A percentile compares a stretch with the other conserved stretches of the same genome.
Evolutionary conservation across 2,888 invertebrate genomes (phyloP).

Genomic region (Phasia obesa): DNA sequence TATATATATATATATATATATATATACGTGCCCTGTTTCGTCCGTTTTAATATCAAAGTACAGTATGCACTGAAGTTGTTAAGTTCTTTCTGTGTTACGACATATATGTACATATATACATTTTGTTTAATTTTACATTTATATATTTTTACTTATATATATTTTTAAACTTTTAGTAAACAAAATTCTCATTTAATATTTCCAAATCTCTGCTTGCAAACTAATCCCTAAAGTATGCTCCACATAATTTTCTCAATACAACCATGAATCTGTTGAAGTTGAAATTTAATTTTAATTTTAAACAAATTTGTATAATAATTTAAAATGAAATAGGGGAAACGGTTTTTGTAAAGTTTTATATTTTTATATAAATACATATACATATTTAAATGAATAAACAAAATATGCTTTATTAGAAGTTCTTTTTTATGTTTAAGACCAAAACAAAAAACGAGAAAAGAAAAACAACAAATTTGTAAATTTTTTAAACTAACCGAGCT

Average conservation of each 20-base stretch:
- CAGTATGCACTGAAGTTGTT: too few relatives aligned
- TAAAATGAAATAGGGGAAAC: conserved; percentile 74
- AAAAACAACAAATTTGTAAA: conserved; percentile 73
- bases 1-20: too few relatives aligned
- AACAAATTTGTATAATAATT: conserved; percentile 9
- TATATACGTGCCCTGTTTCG: too few relatives aligned
- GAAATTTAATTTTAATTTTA: conserved; percentile 35
- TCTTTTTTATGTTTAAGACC: conserved; percentile 67
- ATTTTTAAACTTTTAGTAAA: neutral
- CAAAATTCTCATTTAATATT: too few relatives aligned
- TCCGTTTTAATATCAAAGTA: too few relatives aligned
- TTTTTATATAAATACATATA: conserved; percentile 36
- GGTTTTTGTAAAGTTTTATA: conserved; percentile 76
- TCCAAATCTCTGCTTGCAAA: too few relatives aligned
- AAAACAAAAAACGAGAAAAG: conserved; percentile 52
- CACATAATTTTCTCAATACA: neutral
- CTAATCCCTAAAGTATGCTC: neutral
- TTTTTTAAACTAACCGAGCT: conserved; percentile 76
- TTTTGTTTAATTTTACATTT: too few relatives aligned
- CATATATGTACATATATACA: too few relatives aligned
- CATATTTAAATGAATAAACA: conserved; percentile 41
- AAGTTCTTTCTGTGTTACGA: too few relatives aligned
- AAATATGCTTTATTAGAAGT: conserved; percentile 69
- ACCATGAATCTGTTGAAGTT: conserved; percentile 23
- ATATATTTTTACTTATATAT: too few relatives aligned